phyloP scores from a whole-genome alignment of 1,140 invertebrate genomes.

The Caenorhabditis remanei region DNA sequence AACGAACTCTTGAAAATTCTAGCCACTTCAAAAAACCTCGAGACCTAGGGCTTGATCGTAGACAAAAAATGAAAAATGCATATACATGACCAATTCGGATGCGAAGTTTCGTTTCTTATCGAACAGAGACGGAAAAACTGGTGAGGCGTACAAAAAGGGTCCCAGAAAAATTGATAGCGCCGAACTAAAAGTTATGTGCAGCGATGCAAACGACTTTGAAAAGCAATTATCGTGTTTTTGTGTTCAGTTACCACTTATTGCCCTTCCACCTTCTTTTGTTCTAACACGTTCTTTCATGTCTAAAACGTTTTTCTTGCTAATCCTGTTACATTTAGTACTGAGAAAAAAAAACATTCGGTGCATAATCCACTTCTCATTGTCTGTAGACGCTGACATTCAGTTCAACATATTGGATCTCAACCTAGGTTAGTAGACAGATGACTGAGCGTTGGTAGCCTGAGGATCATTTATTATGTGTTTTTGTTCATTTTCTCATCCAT shows the following conservation, averaged over 20 bases:
- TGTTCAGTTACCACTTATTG: constrained; percentile 26
- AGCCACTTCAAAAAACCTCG: neutral
- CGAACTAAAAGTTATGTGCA: neutral
- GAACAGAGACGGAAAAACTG: neutral
- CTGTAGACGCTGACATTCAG: neutral
- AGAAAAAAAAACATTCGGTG: neutral
- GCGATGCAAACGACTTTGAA: neutral
- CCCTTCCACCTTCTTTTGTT: neutral
- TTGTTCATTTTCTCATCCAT: neutral
- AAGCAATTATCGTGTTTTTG: constrained; percentile 28
- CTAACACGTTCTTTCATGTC: neutral
- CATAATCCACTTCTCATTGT: constrained; percentile 16
- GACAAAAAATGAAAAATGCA: neutral
- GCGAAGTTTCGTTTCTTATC: neutral
- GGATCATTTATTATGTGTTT: constrained; percentile 39
- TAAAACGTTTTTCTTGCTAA: neutral
- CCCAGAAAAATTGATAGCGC: neutral
- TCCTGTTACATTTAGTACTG: neutral
- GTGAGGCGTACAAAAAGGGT: no score
- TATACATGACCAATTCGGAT: constrained; percentile 13
- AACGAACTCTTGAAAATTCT: no score
- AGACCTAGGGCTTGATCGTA: neutral
- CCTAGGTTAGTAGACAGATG: neutral
- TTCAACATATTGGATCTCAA: constrained; percentile 2
- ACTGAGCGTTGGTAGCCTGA: neutral